Conservation (phyloP, 2,888 invertebrate species). For the Ectropis crepuscularia region DNA sequence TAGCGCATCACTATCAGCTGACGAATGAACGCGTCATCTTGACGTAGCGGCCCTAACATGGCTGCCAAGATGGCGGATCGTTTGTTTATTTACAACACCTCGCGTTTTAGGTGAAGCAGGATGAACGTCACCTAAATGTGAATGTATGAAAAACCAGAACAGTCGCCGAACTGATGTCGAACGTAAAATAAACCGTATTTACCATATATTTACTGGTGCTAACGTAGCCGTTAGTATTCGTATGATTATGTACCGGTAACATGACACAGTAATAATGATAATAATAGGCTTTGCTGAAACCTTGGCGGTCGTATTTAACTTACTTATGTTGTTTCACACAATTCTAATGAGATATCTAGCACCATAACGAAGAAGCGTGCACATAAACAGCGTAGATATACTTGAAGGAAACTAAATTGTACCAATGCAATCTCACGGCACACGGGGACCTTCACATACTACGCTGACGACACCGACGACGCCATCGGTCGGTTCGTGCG, state of each 20-base stretch:
- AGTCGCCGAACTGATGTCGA: too few species aligned
- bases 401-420: too few species aligned
- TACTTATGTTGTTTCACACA: conserved; percentile 27
- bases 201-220: too few species aligned
- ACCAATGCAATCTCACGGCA: too few species aligned
- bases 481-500: too few species aligned
- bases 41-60: conserved; percentile 69
- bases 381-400: too few species aligned
- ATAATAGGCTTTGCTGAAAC: conserved; percentile 27
- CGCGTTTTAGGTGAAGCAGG: conserved; percentile 42
- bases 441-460: too few species aligned
- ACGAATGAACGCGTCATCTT: conserved; percentile 64
- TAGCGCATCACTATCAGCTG: conserved; percentile 66
- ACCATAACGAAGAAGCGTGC: neutral
- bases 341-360: conserved; percentile 29
- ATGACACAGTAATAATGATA: conserved; percentile 33
- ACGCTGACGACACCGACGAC: too few species aligned
- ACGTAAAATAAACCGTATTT: too few species aligned
- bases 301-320: conserved; percentile 26
- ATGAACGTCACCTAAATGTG: too few species aligned
- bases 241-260: conserved; percentile 26
- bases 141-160: too few species aligned
- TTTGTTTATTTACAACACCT: conserved; percentile 72
- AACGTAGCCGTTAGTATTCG: neutral
- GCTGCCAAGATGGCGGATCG: conserved; percentile 68